phyloP scores from a whole-genome alignment of 2,113 vertebrate genomes.

The Peromyscus maniculatus region DNA sequence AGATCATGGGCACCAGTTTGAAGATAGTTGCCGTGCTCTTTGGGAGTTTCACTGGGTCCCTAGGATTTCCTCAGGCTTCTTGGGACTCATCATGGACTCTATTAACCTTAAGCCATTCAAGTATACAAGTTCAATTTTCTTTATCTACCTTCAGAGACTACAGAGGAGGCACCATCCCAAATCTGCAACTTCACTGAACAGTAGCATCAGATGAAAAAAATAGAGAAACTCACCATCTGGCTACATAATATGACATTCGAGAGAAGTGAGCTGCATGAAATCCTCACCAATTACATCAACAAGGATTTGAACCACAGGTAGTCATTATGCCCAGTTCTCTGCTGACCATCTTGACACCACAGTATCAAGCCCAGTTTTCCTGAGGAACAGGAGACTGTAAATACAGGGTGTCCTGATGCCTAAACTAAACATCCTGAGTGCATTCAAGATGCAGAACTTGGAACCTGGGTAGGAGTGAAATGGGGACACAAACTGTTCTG shows the following conservation, averaged over 20 bases:
- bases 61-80: background rate
- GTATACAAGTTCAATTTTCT: background rate
- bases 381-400: background rate
- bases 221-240: background rate
- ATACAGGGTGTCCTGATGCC: background rate
- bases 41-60: background rate
- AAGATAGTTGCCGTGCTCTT: background rate
- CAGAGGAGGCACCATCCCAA: background rate
- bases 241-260: background rate
- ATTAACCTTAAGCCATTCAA: background rate
- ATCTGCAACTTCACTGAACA: background rate
- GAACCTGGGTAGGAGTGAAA: fast-evolving
- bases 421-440: background rate
- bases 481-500: background rate
- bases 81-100: too few relatives aligned
- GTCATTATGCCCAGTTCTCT: background rate
- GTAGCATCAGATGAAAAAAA: background rate
- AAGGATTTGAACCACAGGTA: background rate
- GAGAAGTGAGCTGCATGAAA: fast-evolving
- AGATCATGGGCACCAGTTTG: background rate
- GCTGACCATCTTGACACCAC: background rate
- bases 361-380: background rate
- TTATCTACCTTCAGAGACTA: background rate
- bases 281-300: background rate
- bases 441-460: background rate